Conservation (phyloP, 1,140 invertebrate genomes). For the Mercenaria mercenaria region DNA sequence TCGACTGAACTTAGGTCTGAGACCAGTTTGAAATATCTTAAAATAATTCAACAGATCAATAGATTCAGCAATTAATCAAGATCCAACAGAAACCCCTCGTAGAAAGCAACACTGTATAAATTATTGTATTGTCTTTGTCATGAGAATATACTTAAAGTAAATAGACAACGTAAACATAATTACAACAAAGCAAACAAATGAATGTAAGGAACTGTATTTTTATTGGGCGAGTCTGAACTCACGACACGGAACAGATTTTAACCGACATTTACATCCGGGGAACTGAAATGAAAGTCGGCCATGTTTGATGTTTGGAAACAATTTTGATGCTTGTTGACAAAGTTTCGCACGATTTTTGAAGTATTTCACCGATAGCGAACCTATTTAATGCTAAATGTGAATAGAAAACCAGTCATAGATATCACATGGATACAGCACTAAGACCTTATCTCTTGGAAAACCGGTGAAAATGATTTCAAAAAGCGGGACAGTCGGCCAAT, state of each 20-base stretch:
- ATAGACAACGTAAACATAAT: too few relatives aligned
- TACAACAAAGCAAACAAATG: too few relatives aligned
- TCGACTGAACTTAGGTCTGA: too few relatives aligned
- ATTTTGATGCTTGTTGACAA: not conserved
- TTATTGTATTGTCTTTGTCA: too few relatives aligned
- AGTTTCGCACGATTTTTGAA: not conserved
- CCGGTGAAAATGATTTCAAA: not conserved
- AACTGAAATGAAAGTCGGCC: conserved; percentile 43
- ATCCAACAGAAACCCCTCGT: too few relatives aligned
- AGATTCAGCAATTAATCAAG: too few relatives aligned
- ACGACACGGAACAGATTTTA: not conserved
- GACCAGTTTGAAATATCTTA: too few relatives aligned
- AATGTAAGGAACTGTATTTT: too few relatives aligned
- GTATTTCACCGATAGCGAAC: not conserved
- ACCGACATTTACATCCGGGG: conserved; percentile 51
- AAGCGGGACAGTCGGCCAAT: not conserved
- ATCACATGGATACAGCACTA: conserved; percentile 20
- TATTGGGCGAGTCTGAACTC: too few relatives aligned
- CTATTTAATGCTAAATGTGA: not conserved
- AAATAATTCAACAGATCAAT: too few relatives aligned
- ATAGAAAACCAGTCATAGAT: not conserved
- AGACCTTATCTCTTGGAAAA: not conserved
- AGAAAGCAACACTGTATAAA: too few relatives aligned
- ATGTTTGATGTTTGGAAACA: conserved; percentile 64
- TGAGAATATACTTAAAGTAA: too few relatives aligned